Conservation (phyloP, 1,140 invertebrate genomes). For the Leptinotarsa lineolata region DNA sequence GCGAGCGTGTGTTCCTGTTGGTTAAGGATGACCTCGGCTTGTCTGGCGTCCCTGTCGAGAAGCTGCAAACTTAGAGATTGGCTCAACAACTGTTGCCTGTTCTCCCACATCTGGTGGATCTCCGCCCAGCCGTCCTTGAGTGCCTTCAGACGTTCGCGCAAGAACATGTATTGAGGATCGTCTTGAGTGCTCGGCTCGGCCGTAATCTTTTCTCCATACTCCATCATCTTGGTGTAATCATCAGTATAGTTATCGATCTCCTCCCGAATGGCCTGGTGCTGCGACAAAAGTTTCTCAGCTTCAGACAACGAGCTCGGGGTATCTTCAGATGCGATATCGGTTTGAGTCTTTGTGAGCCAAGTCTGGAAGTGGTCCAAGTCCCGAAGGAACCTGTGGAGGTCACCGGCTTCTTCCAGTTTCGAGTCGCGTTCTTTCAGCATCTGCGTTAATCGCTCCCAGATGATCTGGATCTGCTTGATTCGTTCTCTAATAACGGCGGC, state of each 20-base stretch:
- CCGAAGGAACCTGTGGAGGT: slow-evolving; percentile 96
- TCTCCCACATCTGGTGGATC: slow-evolving; percentile 99
- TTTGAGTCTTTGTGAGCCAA: slow-evolving; percentile 98
- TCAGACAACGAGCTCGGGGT: slow-evolving; percentile 94
- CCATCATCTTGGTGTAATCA: slow-evolving; percentile 99
- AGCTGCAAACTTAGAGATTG: slow-evolving; percentile 94
- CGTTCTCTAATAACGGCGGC: slow-evolving; percentile 89
- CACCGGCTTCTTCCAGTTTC: slow-evolving; percentile 97
- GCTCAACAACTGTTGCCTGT: slow-evolving; percentile 90
- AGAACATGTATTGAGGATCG: slow-evolving; percentile 99
- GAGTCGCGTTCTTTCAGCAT: slow-evolving; percentile 98
- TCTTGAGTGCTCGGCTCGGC: slow-evolving; percentile 74
- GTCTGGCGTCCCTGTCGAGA: slow-evolving; percentile 94
- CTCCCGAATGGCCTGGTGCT: slow-evolving; percentile 96
- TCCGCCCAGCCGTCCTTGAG: slow-evolving; percentile 99
- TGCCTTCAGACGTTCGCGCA: slow-evolving; percentile 93
- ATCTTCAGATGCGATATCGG: slow-evolving; percentile 96
- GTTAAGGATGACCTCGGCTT: slow-evolving; percentile 95
- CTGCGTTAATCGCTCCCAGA: slow-evolving; percentile 96
- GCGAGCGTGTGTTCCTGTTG: slow-evolving; percentile 95
- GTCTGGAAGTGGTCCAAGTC: slow-evolving; percentile 97
- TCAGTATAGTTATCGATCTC: slow-evolving; percentile 99
- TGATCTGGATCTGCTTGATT: slow-evolving; percentile 83
- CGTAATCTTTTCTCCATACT: slow-evolving; percentile 94
- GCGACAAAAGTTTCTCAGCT: slow-evolving; percentile 93